A percentile compares a stretch with the other conserved stretches of the same genome.
phyloP scores from a whole-genome alignment of 2,113 vertebrate genomes.

The Cottus gobio region DNA sequence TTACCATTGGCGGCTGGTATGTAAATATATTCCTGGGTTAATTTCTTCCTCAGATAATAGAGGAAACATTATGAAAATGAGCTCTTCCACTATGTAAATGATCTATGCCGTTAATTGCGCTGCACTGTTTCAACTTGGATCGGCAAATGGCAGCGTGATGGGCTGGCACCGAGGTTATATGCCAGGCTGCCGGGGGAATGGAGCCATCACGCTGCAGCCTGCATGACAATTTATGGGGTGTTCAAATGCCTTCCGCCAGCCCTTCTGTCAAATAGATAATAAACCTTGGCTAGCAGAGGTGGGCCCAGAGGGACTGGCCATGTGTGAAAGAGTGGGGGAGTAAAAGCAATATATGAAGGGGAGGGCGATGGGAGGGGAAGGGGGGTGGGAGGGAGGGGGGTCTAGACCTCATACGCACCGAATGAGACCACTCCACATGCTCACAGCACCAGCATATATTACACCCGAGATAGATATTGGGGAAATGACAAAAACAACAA shows the following conservation, averaged over 20 bases:
- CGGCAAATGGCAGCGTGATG: conserved; percentile 56
- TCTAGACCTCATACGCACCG: conserved; percentile 11
- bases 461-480: conserved; percentile 5
- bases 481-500: conserved; percentile 23
- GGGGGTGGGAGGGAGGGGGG: not conserved
- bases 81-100: conserved; percentile 96
- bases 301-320: conserved; percentile 61
- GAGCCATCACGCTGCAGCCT: conserved; percentile 74
- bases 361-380: not conserved
- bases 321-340: conserved; percentile 62
- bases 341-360: conserved; percentile 48
- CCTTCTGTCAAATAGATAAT: conserved; percentile 78
- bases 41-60: conserved; percentile 99
- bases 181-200: conserved; percentile 73
- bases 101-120: conserved; percentile 94
- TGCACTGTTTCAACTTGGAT: conserved; percentile 82
- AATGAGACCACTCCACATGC: conserved; percentile 31
- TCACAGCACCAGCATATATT: conserved; percentile 40
- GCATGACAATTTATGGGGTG: conserved; percentile 80
- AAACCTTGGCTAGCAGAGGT: conserved; percentile 72
- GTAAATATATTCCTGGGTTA: conserved; percentile 99
- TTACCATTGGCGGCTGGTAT: conserved; percentile 97
- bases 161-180: conserved; percentile 69
- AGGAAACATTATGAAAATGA: conserved; percentile 99
- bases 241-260: conserved; percentile 72